Conservation (phyloP, 1,140 invertebrate genomes). For the Bombus difficillimus region DNA sequence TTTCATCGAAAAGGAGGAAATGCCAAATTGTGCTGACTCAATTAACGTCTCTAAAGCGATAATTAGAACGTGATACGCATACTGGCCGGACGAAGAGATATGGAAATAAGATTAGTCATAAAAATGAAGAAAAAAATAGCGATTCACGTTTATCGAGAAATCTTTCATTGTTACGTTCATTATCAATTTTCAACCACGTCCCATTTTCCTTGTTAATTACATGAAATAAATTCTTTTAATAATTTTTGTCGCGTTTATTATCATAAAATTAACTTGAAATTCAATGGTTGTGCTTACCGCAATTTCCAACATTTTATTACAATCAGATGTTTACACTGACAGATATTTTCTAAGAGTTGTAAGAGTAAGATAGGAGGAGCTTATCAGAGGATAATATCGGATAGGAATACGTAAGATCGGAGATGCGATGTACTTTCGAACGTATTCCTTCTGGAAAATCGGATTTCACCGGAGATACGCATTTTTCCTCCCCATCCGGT, state of each 20-base stretch:
- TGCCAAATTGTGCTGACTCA: not conserved
- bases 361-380: not conserved
- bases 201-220: not conserved
- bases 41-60: slow-evolving; percentile 10
- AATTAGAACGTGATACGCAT: not conserved
- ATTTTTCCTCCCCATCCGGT: not conserved
- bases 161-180: not conserved
- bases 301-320: too few relatives aligned
- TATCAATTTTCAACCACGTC: not conserved
- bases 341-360: not conserved
- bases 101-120: not conserved
- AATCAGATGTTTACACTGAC: too few relatives aligned
- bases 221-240: not conserved
- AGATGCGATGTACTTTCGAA: not conserved
- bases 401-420: not conserved
- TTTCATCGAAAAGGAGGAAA: not conserved
- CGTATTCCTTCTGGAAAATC: not conserved
- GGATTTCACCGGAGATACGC: not conserved
- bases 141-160: not conserved
- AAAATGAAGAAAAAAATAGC: not conserved
- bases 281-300: too few relatives aligned
- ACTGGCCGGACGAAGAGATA: not conserved
- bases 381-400: not conserved
- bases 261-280: not conserved
- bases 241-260: not conserved